Evolutionary conservation across 1,140 invertebrate genomes (phyloP).

Genomic region (Scaptomyza montana): DNA sequence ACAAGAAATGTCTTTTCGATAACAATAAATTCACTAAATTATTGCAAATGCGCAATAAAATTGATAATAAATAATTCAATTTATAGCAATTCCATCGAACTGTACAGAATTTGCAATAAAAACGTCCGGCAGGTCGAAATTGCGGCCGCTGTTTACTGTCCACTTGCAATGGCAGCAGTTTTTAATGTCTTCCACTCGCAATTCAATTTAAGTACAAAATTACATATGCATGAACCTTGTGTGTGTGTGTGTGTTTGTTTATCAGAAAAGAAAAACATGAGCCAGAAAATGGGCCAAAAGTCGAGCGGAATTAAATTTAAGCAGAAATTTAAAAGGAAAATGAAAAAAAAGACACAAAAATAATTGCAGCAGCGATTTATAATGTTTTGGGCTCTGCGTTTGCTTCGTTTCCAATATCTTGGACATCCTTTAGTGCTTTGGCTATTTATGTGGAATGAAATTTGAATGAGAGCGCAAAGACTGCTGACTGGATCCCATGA

Average conservation of each 20-base stretch:
- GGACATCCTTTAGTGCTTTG: constrained; percentile 30
- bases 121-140: constrained; percentile 28
- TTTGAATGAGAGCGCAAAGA: constrained; percentile 32
- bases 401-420: neutral
- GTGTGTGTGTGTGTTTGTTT: constrained; percentile 5
- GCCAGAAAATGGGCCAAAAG: constrained; percentile 32
- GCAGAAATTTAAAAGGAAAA: constrained; percentile 32
- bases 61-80: constrained; percentile 17
- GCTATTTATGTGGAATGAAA: constrained; percentile 49
- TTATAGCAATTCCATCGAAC: constrained; percentile 17
- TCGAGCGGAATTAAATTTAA: constrained; percentile 38
- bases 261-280: constrained; percentile 12
- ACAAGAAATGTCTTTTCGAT: neutral
- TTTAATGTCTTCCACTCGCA: constrained; percentile 40
- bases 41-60: constrained; percentile 21
- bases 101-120: constrained; percentile 17
- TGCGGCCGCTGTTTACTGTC: neutral
- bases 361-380: constrained; percentile 39
- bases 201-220: constrained; percentile 21
- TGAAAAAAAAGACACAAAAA: neutral
- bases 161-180: constrained; percentile 24
- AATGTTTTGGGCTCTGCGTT: neutral
- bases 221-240: constrained; percentile 6
- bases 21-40: neutral
- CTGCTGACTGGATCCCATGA: constrained; percentile 8